phyloP scores from a whole-genome alignment of 2,888 invertebrate genomes.

The Sepioteuthis lessoniana region DNA sequence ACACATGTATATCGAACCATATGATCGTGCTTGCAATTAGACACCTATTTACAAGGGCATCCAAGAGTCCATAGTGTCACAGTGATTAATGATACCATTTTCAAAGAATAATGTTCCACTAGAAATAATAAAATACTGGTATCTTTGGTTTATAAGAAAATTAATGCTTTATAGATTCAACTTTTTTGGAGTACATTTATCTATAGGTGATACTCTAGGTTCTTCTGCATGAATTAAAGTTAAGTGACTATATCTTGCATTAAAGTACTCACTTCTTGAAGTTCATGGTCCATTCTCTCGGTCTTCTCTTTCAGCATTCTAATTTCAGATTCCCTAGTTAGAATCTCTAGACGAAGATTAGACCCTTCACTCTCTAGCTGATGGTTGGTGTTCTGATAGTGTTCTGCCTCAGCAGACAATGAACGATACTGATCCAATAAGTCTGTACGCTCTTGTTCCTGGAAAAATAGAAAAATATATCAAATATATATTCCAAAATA shows the following conservation, averaged over 20 bases:
- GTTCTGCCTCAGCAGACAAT: conserved; percentile 73
- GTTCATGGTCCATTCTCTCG: conserved; percentile 70
- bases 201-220: too few relatives aligned
- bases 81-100: too few relatives aligned
- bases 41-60: too few relatives aligned
- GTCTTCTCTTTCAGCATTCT: conserved; percentile 71
- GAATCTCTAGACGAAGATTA: conserved; percentile 73
- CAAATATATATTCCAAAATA: too few relatives aligned
- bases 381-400: conserved; percentile 72
- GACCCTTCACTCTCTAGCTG: conserved; percentile 75
- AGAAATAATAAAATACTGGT: too few relatives aligned
- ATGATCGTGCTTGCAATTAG: too few relatives aligned
- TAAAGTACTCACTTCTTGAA: conserved; percentile 66
- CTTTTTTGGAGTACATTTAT: too few relatives aligned
- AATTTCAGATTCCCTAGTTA: conserved; percentile 73
- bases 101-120: too few relatives aligned
- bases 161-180: too few relatives aligned
- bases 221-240: neutral
- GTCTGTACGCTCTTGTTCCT: conserved; percentile 73
- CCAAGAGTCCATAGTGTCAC: too few relatives aligned
- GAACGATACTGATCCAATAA: conserved; percentile 74
- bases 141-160: too few relatives aligned
- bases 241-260: neutral
- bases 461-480: conserved; percentile 46
- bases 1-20: too few relatives aligned